Evolutionary conservation across 2,888 invertebrate species (phyloP).

Genomic region (Hydraecia micacea): DNA sequence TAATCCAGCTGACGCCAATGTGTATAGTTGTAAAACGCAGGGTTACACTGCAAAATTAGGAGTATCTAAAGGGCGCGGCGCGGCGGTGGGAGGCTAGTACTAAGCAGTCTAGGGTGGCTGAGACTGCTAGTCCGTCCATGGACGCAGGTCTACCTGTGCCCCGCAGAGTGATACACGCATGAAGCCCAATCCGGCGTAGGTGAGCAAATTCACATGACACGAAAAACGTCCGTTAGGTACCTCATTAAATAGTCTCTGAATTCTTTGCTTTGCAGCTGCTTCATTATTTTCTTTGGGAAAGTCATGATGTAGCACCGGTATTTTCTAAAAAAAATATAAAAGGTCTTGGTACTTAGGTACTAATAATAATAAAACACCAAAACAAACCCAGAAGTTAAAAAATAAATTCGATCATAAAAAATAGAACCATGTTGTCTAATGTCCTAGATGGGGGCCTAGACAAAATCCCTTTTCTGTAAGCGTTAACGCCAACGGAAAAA

Average conservation of each 20-base stretch:
- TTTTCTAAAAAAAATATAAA: conserved; percentile 74
- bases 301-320: conserved; percentile 71
- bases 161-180: background rate
- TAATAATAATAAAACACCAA: background rate
- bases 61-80: too few relatives aligned
- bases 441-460: too few relatives aligned
- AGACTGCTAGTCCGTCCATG: background rate
- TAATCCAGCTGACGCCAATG: background rate
- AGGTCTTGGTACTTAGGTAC: background rate
- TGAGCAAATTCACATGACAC: background rate
- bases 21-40: too few relatives aligned
- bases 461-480: too few relatives aligned
- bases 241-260: conserved; percentile 96
- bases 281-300: conserved; percentile 82
- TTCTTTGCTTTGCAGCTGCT: conserved; percentile 94
- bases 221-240: conserved; percentile 77
- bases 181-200: background rate
- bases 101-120: background rate
- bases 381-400: background rate
- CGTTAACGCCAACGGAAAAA: too few relatives aligned
- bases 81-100: background rate
- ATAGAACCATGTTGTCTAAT: background rate
- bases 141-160: background rate
- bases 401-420: background rate
- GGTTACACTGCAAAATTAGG: background rate